Conservation (phyloP, 2,797 vertebrate species). For the Manis crassicaudata region DNA sequence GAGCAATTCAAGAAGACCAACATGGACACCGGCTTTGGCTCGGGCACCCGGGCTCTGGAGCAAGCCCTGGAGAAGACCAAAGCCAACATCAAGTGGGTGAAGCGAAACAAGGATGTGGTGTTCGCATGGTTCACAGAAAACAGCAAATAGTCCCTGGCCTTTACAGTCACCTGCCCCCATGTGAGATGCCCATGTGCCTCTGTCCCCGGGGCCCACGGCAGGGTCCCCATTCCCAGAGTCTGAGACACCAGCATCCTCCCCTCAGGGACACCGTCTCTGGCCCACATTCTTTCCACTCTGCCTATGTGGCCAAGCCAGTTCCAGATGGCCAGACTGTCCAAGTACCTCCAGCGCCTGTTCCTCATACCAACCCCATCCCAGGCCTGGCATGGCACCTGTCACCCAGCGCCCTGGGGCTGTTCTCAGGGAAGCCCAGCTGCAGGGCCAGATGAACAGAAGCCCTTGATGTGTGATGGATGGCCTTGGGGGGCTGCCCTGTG, state of each 20-base stretch:
- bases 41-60: constrained; percentile 90
- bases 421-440: constrained; percentile 50
- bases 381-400: neutral
- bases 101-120: constrained; percentile 87
- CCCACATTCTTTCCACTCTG: accelerated
- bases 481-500: neutral
- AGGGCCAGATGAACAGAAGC: constrained; percentile 11
- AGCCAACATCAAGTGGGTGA: constrained; percentile 94
- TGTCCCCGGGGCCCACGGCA: neutral
- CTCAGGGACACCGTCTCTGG: neutral
- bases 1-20: constrained; percentile 91
- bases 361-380: neutral
- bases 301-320: neutral
- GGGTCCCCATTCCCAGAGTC: neutral
- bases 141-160: accelerated
- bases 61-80: constrained; percentile 94
- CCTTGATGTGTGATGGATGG: neutral
- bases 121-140: constrained; percentile 87
- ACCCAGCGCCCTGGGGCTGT: neutral
- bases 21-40: constrained; percentile 90
- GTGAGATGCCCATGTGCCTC: accelerated
- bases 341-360: neutral
- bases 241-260: neutral
- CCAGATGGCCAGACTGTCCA: neutral
- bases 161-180: accelerated